Conservation (phyloP, 2,113 vertebrate genomes). For the Dunckerocampus dactyliophorus region DNA sequence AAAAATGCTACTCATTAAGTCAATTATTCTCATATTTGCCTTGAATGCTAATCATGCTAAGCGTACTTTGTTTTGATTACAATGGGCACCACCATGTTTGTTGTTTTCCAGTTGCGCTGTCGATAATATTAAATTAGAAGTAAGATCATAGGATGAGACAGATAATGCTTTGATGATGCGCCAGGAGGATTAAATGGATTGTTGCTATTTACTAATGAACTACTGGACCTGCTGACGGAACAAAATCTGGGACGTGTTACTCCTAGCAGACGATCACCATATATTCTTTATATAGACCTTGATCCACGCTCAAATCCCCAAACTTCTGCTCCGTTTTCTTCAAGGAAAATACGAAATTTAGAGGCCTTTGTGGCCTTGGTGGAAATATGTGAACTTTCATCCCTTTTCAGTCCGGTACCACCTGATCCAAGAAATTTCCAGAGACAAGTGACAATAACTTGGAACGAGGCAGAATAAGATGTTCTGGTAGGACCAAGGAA, state of each 20-base stretch:
- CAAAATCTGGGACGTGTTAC: constrained; percentile 16
- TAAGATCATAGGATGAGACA: constrained; percentile 1
- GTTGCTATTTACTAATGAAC: constrained; percentile 29
- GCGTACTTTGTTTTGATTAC: not conserved
- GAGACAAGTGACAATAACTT: constrained; percentile 35
- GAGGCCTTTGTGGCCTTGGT: constrained; percentile 36
- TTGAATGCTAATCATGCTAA: constrained; percentile 5
- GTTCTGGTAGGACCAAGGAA: constrained; percentile 21
- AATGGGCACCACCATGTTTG: not conserved
- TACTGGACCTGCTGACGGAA: constrained; percentile 28
- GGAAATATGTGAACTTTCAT: constrained; percentile 16
- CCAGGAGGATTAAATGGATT: constrained; percentile 17
- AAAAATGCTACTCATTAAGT: constrained; percentile 4
- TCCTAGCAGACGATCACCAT: constrained; percentile 23
- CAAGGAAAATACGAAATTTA: constrained; percentile 35
- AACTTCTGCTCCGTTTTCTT: constrained; percentile 1
- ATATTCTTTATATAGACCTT: constrained; percentile 15
- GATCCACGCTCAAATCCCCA: constrained; percentile 25
- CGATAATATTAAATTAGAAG: constrained; percentile 13
- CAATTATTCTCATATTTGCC: constrained; percentile 5
- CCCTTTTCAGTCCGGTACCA: constrained; percentile 20
- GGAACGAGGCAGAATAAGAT: constrained; percentile 19
- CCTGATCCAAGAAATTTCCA: constrained; percentile 44
- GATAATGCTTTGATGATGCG: constrained; percentile 20
- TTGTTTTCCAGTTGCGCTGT: not conserved